phyloP scores from a whole-genome alignment of 2,797 vertebrate genomes.

The Sparidentex hasta region DNA sequence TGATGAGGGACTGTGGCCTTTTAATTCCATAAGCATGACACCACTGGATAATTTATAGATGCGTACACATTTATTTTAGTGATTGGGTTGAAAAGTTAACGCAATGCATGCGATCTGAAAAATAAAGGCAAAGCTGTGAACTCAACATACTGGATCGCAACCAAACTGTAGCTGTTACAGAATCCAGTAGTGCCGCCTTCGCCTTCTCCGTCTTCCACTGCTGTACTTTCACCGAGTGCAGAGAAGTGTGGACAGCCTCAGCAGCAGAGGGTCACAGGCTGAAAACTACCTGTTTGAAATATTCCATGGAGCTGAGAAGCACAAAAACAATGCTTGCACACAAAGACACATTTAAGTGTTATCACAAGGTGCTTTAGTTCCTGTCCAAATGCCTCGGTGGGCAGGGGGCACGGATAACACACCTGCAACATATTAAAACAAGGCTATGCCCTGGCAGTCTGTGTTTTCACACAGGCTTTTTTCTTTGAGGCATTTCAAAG shows the following conservation, averaged over 20 bases:
- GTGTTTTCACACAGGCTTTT: constrained; percentile 39
- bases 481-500: constrained; percentile 64
- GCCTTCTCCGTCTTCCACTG: background rate
- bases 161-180: constrained; percentile 4
- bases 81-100: background rate
- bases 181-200: background rate
- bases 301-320: background rate
- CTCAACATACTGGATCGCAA: background rate
- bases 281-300: constrained; percentile 23
- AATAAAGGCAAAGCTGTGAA: constrained; percentile 21
- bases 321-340: background rate
- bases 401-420: constrained; percentile 40
- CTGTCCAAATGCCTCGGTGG: constrained; percentile 52
- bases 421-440: constrained; percentile 48
- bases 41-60: too few relatives aligned
- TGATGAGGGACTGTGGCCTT: too few relatives aligned
- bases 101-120: background rate
- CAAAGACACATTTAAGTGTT: constrained; percentile 36
- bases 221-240: background rate
- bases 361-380: constrained; percentile 46
- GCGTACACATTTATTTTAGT: too few relatives aligned
- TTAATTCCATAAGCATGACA: too few relatives aligned
- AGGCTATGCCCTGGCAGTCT: constrained; percentile 32
- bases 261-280: constrained; percentile 22
- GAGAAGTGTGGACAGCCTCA: constrained; percentile 17